Conservation (phyloP, 1,140 invertebrate genomes). For the Belonocnema kinseyi region DNA sequence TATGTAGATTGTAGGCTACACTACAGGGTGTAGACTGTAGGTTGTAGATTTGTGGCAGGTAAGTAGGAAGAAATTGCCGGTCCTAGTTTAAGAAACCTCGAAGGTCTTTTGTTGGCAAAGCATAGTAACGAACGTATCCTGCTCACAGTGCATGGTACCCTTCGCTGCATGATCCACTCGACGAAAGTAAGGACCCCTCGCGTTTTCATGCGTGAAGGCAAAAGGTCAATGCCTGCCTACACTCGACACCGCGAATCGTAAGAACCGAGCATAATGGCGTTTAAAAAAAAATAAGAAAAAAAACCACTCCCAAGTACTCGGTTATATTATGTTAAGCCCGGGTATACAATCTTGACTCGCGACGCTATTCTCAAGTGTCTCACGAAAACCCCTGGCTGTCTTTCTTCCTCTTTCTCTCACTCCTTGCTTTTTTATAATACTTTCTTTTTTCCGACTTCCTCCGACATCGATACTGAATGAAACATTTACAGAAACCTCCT, state of each 20-base stretch:
- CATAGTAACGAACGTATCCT: slow-evolving; percentile 42
- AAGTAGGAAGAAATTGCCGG: slow-evolving; percentile 5
- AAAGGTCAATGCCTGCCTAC: slow-evolving; percentile 66
- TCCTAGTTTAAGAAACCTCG: slow-evolving; percentile 4
- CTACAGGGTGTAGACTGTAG: neutral
- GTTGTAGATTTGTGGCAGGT: slow-evolving; percentile 9
- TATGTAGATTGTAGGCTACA: too few relatives aligned
- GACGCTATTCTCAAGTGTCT: slow-evolving; percentile 64
- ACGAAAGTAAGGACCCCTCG: slow-evolving; percentile 56
- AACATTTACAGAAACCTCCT: slow-evolving; percentile 59
- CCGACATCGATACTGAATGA: slow-evolving; percentile 64
- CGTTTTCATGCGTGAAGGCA: slow-evolving; percentile 61
- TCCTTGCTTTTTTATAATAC: slow-evolving; percentile 50
- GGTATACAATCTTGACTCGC: slow-evolving; percentile 63
- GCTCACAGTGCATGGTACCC: slow-evolving; percentile 40
- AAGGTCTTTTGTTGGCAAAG: slow-evolving; percentile 35
- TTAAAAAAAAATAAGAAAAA: slow-evolving; percentile 54
- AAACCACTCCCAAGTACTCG: slow-evolving; percentile 55
- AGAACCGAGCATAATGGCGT: slow-evolving; percentile 63
- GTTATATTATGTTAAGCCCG: slow-evolving; percentile 63
- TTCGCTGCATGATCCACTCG: slow-evolving; percentile 57
- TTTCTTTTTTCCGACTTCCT: slow-evolving; percentile 46
- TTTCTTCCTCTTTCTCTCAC: slow-evolving; percentile 50
- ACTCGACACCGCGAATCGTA: slow-evolving; percentile 67
- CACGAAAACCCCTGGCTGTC: slow-evolving; percentile 49